A percentile compares a stretch with the other conserved stretches of the same genome.
Conservation (phyloP, 2,797 vertebrate genomes). For the Anableps anableps region DNA sequence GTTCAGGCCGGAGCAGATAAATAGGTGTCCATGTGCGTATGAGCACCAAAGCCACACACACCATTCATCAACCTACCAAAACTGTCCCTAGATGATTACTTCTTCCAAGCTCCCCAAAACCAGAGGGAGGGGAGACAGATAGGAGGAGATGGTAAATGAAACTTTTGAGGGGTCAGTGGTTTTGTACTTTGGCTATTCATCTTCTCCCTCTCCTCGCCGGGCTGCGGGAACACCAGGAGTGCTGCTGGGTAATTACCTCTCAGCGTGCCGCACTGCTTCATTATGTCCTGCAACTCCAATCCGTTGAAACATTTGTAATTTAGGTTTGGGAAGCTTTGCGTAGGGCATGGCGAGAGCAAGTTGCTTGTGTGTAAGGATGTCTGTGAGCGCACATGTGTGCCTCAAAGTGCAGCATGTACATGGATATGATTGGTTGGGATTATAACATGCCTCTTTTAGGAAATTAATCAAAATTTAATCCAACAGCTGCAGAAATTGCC, state of each 20-base stretch:
- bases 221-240: constrained; percentile 88
- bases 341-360: constrained; percentile 74
- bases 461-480: constrained; percentile 71
- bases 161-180: constrained; percentile 97
- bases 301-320: constrained; percentile 92
- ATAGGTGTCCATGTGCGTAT: constrained; percentile 65
- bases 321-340: constrained; percentile 84
- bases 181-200: constrained; percentile 96
- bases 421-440: constrained; percentile 67
- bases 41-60: constrained; percentile 92
- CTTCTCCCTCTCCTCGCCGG: constrained; percentile 86
- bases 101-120: constrained; percentile 90
- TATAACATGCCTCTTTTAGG: constrained; percentile 57
- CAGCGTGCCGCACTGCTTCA: constrained; percentile 93
- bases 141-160: constrained; percentile 88
- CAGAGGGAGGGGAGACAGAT: constrained; percentile 77
- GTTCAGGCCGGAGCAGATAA: constrained; percentile 90
- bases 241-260: constrained; percentile 97
- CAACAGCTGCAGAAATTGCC: constrained; percentile 63
- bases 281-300: constrained; percentile 92
- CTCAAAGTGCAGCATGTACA: constrained; percentile 48
- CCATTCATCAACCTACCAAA: constrained; percentile 97
- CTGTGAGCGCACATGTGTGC: constrained; percentile 21
- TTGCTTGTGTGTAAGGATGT: constrained; percentile 42
- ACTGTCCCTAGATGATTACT: constrained; percentile 96